Percentiles rank a stretch among this genome's conserved stretches.
These are phyloP conservation scores for Pollenia griseotomentosa DNA, from an alignment of 2,888 invertebrate species.

Conservation along the genomic window DNA sequence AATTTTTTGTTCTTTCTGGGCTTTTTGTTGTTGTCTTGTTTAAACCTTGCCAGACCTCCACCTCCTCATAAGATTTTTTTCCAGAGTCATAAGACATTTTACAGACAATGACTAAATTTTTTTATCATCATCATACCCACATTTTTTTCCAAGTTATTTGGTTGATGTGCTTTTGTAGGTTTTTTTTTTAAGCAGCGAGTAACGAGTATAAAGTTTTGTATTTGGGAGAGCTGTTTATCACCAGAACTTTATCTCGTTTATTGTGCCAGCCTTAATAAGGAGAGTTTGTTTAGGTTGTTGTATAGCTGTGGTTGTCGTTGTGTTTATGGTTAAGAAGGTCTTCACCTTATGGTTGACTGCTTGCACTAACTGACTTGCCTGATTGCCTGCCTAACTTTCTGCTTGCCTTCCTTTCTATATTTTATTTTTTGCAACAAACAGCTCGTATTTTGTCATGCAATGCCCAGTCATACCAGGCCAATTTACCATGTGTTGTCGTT, in stretches of 20 bases:
- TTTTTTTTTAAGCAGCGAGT: not conserved
- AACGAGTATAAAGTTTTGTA: slow-evolving; percentile 8
- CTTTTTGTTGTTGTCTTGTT: slow-evolving; percentile 7
- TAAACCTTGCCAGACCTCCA: slow-evolving; percentile 47
- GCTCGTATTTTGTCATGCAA: slow-evolving; percentile 47
- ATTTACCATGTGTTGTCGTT: slow-evolving; percentile 65
- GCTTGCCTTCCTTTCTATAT: slow-evolving; percentile 10
- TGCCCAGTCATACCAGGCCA: slow-evolving; percentile 51
- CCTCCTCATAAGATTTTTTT: slow-evolving; percentile 25
- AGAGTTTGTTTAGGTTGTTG: slow-evolving; percentile 46
- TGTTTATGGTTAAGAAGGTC: slow-evolving; percentile 68
- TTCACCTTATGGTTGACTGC: slow-evolving; percentile 67
- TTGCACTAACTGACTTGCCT: slow-evolving; percentile 38
- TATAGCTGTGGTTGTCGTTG: slow-evolving; percentile 36
- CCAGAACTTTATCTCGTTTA: slow-evolving; percentile 70
- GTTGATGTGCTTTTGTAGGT: slow-evolving; percentile 44
- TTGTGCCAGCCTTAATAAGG: slow-evolving; percentile 68
- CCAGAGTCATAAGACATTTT: slow-evolving; percentile 20
- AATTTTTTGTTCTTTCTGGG: not conserved
- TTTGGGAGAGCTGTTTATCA: slow-evolving; percentile 62
- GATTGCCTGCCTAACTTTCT: not conserved
- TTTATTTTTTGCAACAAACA: slow-evolving; percentile 30
- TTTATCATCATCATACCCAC: slow-evolving; percentile 67
- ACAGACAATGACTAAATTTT: slow-evolving; percentile 48
- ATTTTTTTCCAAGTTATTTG: slow-evolving; percentile 48